Percentiles rank a stretch among this genome's conserved stretches.
Conservation (phyloP, 2,113 vertebrate genomes). For the Procavia capensis region DNA sequence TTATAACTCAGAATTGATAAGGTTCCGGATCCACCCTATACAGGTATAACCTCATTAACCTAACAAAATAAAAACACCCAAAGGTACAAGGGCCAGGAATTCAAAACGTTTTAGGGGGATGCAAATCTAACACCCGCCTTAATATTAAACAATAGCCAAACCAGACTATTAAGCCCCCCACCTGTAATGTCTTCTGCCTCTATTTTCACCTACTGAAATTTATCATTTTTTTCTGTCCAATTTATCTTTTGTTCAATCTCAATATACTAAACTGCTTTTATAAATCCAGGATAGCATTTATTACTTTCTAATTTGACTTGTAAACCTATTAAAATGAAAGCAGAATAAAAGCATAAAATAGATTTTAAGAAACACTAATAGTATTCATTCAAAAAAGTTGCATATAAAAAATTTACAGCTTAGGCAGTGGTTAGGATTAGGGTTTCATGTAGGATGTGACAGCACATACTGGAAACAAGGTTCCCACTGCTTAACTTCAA, state of each 20-base stretch:
- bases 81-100: no score
- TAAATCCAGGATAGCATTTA: not conserved
- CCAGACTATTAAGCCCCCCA: not conserved
- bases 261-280: not conserved
- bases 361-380: not conserved
- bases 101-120: no score
- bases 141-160: not conserved
- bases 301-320: constrained; percentile 26
- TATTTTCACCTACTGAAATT: not conserved
- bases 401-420: not conserved
- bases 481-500: no score
- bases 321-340: constrained; percentile 17
- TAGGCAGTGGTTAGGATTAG: no score
- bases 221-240: not conserved
- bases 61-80: no score
- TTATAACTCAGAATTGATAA: no score
- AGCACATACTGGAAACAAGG: no score
- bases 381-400: not conserved
- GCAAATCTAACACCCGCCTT: not conserved
- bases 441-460: no score
- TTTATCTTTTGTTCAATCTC: constrained; percentile 2
- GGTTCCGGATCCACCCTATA: no score
- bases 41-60: no score
- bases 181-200: not conserved
- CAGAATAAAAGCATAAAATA: not conserved